Evolutionary conservation across 2,113 vertebrate species (phyloP).

Genomic region (Chelonoidis abingdonii): DNA sequence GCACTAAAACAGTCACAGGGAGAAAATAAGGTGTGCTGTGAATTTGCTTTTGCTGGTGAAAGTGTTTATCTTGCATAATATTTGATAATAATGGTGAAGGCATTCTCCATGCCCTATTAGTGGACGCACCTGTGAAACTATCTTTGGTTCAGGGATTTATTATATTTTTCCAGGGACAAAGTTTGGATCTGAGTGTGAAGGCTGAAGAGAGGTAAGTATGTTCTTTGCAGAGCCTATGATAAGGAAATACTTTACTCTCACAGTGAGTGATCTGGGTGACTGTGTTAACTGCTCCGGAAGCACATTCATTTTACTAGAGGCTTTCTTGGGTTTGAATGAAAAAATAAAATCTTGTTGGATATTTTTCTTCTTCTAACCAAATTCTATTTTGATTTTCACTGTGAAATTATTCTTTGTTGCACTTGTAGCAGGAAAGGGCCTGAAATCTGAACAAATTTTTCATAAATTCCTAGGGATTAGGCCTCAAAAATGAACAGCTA

Average conservation of each 20-base stretch:
- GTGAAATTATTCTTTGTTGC: neutral
- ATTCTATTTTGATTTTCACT: neutral
- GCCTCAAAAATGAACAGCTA: neutral
- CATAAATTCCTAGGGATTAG: neutral
- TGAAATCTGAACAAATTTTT: neutral
- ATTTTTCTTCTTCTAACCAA: neutral
- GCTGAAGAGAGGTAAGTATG: constrained; percentile 76
- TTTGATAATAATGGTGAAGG: neutral
- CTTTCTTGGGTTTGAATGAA: neutral
- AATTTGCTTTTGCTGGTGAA: neutral
- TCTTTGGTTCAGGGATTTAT: neutral
- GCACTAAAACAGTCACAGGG: neutral
- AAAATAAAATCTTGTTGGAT: neutral
- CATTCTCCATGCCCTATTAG: neutral
- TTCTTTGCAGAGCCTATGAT: neutral
- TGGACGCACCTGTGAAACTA: neutral
- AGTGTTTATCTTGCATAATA: neutral
- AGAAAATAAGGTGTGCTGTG: neutral
- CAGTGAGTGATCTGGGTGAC: neutral
- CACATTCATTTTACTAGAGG: neutral
- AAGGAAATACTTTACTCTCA: neutral
- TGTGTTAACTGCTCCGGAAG: rapidly evolving
- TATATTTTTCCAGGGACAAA: constrained; percentile 71
- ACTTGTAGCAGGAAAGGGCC: neutral
- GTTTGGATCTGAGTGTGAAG: constrained; percentile 73